Base-by-base conservation (phyloP, 2,113 vertebrate species). In the Datnioides undecimradiatus region DNA sequence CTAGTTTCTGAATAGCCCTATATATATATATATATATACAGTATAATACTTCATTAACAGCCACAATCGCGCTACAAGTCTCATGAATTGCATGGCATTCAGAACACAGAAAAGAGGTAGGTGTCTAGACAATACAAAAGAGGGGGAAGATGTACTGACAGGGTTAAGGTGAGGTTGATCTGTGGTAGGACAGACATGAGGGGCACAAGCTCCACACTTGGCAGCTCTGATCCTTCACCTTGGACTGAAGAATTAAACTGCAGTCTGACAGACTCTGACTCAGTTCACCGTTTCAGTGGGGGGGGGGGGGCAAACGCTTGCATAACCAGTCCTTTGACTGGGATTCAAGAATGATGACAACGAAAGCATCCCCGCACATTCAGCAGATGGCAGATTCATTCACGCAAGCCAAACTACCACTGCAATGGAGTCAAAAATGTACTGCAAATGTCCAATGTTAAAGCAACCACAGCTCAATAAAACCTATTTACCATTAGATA, bases 331-430 rank as follows among this genome's bases (percentile, higher is more conserved):
- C 67, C 65, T 72, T 63, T 88, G 84, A 82, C 64, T 33, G 33
- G 19, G 57, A 81, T 79, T 79, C 41, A 79, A 84, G 27, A 62
- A 52, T 38, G 76, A 83, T 41, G 49, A 68, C 29, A 43, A 48
- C 40, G 34, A 69, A 31, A 73, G 40, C n/a, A 63, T 51, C 46
- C 34, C 67, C 29, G 27, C 66, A 52, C 27, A 51, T 57, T 58
- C 43, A 73, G 54, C 73, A 79, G 71, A 87, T 79, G 73, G 66
- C 49, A 43, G 33, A 71, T 71, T 59, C 49, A 65, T 75, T 75
- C 43, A 36, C 11, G 49, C 69, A 19, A 34, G 51, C 51, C 65
- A 65, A 62, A 31, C 55, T 49, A 48, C 48, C 33, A 36, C 23
- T 36, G 70, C 48, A 11, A 45, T 11, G 8, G 34, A 73, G 38